Conservation (phyloP, 2,113 vertebrate species). For the Dicaeum eximium region DNA sequence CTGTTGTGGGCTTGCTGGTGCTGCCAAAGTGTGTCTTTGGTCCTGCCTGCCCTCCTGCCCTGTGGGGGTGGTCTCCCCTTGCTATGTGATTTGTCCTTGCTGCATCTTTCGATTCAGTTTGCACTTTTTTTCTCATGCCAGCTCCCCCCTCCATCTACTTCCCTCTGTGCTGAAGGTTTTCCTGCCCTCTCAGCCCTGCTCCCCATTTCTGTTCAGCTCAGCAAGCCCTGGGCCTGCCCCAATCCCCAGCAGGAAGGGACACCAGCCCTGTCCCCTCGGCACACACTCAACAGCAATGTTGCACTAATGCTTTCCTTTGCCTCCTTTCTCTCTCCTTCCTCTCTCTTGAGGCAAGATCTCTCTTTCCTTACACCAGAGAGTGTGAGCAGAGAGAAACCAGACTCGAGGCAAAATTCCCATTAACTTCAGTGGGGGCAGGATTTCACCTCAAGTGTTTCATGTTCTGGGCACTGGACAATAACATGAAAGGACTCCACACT, state of each 20-base stretch:
- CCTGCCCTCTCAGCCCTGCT: not conserved
- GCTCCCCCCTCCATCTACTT: not conserved
- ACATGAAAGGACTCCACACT: conserved; percentile 60
- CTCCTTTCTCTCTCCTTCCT: not conserved
- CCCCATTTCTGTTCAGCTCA: not conserved
- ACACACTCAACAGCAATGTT: not conserved
- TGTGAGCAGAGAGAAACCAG: conserved; percentile 58
- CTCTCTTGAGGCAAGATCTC: not conserved
- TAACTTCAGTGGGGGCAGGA: conserved; percentile 33
- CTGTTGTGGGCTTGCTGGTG: not conserved
- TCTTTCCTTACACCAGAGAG: conserved; percentile 26
- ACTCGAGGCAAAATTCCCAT: conserved; percentile 32
- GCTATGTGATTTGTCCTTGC: not conserved
- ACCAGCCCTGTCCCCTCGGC: not conserved
- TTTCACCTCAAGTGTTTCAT: conserved; percentile 63
- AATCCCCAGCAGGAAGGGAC: not conserved
- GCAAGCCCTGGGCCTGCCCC: not conserved
- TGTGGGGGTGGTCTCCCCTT: not conserved
- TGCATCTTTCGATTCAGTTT: not conserved
- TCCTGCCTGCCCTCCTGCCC: not conserved
- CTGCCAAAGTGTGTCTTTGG: not conserved
- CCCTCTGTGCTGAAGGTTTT: not conserved
- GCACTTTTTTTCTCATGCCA: not conserved
- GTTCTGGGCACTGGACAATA: conserved; percentile 32
- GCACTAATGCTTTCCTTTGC: not conserved